These are phyloP conservation scores for Campoletis sonorensis DNA, from an alignment of 1,140 invertebrate species.

Conservation along the genomic window DNA sequence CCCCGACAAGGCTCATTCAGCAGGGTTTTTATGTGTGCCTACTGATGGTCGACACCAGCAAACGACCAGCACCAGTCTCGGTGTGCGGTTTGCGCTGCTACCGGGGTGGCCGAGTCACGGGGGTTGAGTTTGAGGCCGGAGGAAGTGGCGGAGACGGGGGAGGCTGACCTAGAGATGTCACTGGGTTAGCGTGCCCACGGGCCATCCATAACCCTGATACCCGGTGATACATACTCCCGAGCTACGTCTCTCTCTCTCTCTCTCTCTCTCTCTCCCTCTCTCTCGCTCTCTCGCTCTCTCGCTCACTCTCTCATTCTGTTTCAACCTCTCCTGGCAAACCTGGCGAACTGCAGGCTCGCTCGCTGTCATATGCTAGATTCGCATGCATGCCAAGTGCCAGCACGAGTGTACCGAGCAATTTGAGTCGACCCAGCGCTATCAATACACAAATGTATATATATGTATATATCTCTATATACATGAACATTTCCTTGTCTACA, in stretches of 20 bases:
- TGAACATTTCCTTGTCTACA: not conserved
- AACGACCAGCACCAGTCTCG: conserved; percentile 10
- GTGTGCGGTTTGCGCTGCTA: conserved; percentile 24
- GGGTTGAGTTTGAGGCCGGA: conserved; percentile 40
- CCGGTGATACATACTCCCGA: conserved; percentile 61
- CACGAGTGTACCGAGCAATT: conserved; percentile 20
- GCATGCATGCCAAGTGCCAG: conserved; percentile 44
- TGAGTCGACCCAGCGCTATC: not conserved
- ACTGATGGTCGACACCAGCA: conserved; percentile 20
- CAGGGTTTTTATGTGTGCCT: not conserved
- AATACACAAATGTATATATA: not conserved
- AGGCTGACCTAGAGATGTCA: conserved; percentile 72
- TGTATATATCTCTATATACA: not conserved
- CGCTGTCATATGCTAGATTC: conserved; percentile 37
- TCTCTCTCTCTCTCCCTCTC: conserved; percentile 35
- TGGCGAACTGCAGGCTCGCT: conserved; percentile 36
- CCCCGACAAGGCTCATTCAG: conserved; percentile 6
- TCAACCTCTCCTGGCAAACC: conserved; percentile 37
- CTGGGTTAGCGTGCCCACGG: conserved; percentile 71
- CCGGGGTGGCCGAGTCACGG: conserved; percentile 41
- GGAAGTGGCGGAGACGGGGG: conserved; percentile 15
- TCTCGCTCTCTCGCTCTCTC: conserved; percentile 12
- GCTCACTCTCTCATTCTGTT: conserved; percentile 24
- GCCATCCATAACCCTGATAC: conserved; percentile 69
- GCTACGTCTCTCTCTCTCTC: conserved; percentile 38